Conservation (phyloP, 2,797 vertebrate genomes). For the Gobionotothen gibberifrons region DNA sequence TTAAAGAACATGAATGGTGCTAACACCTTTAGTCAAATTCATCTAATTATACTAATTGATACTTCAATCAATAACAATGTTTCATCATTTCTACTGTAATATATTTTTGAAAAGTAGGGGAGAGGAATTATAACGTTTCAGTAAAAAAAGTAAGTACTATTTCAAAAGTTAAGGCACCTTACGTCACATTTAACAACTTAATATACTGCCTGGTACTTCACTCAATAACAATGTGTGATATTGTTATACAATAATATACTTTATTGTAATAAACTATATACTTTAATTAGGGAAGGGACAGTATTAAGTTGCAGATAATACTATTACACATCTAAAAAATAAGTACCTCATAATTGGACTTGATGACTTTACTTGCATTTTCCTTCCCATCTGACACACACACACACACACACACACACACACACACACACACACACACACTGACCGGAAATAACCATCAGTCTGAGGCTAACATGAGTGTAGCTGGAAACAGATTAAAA, state of each 20-base stretch:
- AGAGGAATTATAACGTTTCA: background rate
- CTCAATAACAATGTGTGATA: too few relatives aligned
- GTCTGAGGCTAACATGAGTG: slow-evolving; percentile 35
- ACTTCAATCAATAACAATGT: background rate
- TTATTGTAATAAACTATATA: too few relatives aligned
- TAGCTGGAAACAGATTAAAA: slow-evolving; percentile 51
- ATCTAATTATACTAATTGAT: background rate
- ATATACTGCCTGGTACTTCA: too few relatives aligned
- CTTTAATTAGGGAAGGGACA: background rate
- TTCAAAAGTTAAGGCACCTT: too few relatives aligned
- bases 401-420: slow-evolving; percentile 18
- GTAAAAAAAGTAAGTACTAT: background rate
- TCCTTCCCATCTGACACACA: too few relatives aligned
- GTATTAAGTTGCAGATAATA: background rate
- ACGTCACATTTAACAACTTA: too few relatives aligned
- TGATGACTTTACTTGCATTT: too few relatives aligned
- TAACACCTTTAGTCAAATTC: too few relatives aligned
- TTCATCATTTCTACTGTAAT: background rate
- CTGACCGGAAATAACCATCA: slow-evolving; percentile 11
- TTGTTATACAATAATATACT: too few relatives aligned
- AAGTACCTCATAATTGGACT: background rate
- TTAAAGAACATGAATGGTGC: too few relatives aligned
- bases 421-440: background rate
- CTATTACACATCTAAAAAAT: background rate
- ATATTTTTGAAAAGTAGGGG: too few relatives aligned